Conservation (phyloP, 2,888 invertebrate genomes). For the Steinernema scapterisci region DNA sequence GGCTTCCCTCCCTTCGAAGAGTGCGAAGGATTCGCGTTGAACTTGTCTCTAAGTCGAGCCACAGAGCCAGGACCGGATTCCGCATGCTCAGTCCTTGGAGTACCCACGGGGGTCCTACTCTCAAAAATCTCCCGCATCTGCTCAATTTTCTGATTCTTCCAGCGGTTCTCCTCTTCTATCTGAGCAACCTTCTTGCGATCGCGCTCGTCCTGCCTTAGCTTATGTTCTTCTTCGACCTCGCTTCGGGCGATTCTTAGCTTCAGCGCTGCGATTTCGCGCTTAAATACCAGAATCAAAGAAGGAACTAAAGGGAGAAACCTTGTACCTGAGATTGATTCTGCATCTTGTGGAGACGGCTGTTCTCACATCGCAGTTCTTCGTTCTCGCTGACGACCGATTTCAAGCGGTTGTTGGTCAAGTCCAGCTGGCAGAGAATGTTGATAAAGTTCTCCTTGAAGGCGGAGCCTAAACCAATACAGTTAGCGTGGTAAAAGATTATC, state of each 20-base stretch:
- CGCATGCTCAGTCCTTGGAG: background rate
- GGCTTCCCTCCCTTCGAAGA: background rate
- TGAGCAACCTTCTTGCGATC: slow-evolving; percentile 31
- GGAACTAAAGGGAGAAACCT: background rate
- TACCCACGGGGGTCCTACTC: background rate
- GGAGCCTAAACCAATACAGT: slow-evolving; percentile 8
- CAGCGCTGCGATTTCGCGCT: slow-evolving; percentile 52
- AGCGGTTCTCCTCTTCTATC: slow-evolving; percentile 16
- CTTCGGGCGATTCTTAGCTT: slow-evolving; percentile 43
- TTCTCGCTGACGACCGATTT: slow-evolving; percentile 33
- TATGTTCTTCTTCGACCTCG: slow-evolving; percentile 54
- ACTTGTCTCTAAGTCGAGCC: background rate
- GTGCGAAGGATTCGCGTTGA: background rate
- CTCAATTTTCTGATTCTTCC: slow-evolving; percentile 11
- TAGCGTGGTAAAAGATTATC: background rate
- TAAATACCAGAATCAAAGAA: slow-evolving; percentile 25
- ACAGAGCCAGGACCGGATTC: background rate
- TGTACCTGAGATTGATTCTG: slow-evolving; percentile 30
- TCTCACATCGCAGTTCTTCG: slow-evolving; percentile 41
- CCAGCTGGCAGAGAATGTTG: slow-evolving; percentile 40
- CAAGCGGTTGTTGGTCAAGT: slow-evolving; percentile 38
- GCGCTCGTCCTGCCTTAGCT: slow-evolving; percentile 42
- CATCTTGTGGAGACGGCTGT: slow-evolving; percentile 39
- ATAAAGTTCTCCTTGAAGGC: slow-evolving; percentile 34
- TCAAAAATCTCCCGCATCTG: slow-evolving; percentile 32